A percentile compares a stretch with the other conserved stretches of the same genome.
Evolutionary conservation across 2,797 vertebrate genomes (phyloP).

Genomic region (Cheirogaleus major): DNA sequence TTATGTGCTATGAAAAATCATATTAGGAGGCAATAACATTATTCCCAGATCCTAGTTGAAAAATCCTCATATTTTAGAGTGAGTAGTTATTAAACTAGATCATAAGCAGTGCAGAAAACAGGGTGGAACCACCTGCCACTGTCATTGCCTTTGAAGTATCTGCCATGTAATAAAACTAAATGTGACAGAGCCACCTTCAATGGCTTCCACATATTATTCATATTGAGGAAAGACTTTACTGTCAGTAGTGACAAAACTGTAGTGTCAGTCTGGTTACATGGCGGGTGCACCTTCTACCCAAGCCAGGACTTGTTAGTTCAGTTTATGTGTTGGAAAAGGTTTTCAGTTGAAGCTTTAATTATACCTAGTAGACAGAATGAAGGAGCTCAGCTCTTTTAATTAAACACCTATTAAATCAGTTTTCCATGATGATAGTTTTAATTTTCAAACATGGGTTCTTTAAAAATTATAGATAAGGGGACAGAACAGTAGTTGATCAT

Average conservation of each 20-base stretch:
- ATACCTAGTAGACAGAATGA: background rate
- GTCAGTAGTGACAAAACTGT: background rate
- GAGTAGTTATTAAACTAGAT: background rate
- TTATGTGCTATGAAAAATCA: background rate
- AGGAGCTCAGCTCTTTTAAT: background rate
- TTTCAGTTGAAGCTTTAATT: conserved; percentile 31
- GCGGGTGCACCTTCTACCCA: background rate
- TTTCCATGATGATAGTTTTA: conserved; percentile 40
- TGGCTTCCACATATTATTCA: background rate
- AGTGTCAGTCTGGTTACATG: background rate
- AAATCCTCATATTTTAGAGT: background rate
- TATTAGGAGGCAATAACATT: background rate
- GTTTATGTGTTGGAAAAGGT: background rate
- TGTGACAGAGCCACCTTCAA: background rate
- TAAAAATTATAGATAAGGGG: background rate
- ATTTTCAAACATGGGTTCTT: background rate
- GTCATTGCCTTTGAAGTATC: background rate
- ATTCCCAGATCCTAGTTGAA: background rate
- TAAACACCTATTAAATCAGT: background rate
- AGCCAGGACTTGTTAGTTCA: background rate
- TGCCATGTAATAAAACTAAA: background rate
- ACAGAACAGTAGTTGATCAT: background rate
- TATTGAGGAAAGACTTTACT: background rate
- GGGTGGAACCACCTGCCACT: background rate
- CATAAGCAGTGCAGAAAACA: background rate